Conservation (phyloP, 2,797 vertebrate species). For the Rhabdophis nuchalis region DNA sequence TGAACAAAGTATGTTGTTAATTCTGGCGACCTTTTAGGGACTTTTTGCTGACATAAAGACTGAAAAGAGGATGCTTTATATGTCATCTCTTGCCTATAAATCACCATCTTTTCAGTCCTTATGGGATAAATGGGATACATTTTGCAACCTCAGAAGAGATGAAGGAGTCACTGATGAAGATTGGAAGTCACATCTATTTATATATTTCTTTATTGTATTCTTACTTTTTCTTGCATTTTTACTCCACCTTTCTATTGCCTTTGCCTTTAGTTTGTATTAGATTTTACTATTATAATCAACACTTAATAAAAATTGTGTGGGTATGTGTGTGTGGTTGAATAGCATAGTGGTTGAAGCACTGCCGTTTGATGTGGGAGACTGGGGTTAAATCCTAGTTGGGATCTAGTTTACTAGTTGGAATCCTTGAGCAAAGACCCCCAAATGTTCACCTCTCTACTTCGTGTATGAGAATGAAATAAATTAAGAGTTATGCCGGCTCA, state of each 20-base stretch:
- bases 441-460: neutral
- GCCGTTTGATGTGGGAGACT: neutral
- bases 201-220: neutral
- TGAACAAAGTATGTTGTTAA: neutral
- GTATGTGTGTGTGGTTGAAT: neutral
- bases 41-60: neutral
- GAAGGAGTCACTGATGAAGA: neutral
- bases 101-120: no score
- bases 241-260: neutral
- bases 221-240: neutral
- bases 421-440: neutral
- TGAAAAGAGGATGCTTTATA: neutral
- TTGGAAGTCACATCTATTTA: neutral
- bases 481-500: neutral
- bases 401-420: neutral
- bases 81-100: no score
- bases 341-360: neutral
- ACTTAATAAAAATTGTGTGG: neutral
- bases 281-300: neutral
- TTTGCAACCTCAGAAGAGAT: neutral
- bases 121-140: neutral
- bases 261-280: neutral
- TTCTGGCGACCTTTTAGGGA: neutral
- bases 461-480: neutral
- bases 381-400: neutral